Base-by-base conservation (phyloP, 2,888 invertebrate species). In the Tetramorium bicarinatum region DNA sequence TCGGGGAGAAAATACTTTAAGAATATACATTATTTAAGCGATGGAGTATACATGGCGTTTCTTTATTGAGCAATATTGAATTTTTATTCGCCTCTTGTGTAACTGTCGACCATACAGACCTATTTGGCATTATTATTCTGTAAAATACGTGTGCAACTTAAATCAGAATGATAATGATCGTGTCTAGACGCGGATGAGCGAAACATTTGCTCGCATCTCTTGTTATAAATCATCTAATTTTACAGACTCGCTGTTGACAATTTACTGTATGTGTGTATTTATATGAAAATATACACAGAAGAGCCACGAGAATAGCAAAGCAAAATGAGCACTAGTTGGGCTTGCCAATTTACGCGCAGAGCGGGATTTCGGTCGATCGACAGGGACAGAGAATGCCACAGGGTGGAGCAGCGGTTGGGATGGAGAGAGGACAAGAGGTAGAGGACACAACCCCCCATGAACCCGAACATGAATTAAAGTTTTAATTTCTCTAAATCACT, bases 401-500 rank as follows among this genome's bases (percentile, higher is more conserved):
- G 83, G 83, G 85, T 82, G 81, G 85, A 84, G 74, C 25, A 77
- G 76, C 44, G 64, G 47, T 79, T 64, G 18, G 80, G 80, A 64
- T 25, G 66, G 41, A 75, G 44, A 83, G 67, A 71, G 67, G 82
- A 76, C 82, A 88, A 85, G 82, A 74, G 69, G 52, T 41, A 67
- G 81, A 83, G 88, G 87, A 85, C 87, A 87, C 85, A 72, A 85
- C 89, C 91, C 90, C 87, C 86, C 90, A 87, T 90, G 90, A 92
- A 88, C 91, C 92, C 92, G 94, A 94, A 94, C 94, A 94, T 94
- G 94, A 94, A 95, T 94, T 94, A 94, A 95, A 95, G 93, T 95
- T 95, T 95, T 95, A 95, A 95, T 95, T 95, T 95, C 95, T 94
- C 94, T 94, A 93, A 94, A 94, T 94, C 94, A 94, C 94, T 93